Conservation (phyloP, 2,113 vertebrate genomes). For the Dromiciops gliroides region DNA sequence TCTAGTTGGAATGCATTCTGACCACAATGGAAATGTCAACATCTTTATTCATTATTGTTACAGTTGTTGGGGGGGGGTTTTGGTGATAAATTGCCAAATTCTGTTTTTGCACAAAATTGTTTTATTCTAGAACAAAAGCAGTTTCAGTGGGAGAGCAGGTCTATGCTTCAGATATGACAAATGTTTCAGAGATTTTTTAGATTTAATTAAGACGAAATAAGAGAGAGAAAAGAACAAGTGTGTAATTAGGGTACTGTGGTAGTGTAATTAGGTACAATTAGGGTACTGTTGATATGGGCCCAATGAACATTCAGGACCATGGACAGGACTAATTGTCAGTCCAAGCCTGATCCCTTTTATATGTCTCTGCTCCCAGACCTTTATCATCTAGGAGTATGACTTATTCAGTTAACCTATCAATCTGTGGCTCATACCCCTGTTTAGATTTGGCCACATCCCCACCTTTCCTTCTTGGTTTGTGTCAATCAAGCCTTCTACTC, state of each 20-base stretch:
- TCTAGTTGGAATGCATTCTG: background rate
- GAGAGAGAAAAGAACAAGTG: background rate
- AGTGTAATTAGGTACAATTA: no score
- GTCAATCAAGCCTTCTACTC: background rate
- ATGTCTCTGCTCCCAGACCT: background rate
- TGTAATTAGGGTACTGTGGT: background rate
- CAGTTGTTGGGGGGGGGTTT: no score
- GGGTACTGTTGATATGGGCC: background rate
- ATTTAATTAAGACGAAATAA: background rate
- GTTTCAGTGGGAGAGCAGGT: background rate
- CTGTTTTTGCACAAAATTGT: slow-evolving; percentile 7
- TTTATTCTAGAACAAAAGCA: slow-evolving; percentile 23
- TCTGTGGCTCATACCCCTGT: background rate
- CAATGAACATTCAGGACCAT: background rate
- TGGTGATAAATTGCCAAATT: slow-evolving; percentile 22
- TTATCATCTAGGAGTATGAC: background rate
- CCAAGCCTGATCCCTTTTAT: background rate
- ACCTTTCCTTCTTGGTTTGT: background rate
- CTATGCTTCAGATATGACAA: background rate
- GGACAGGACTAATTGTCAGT: background rate
- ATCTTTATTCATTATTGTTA: slow-evolving; percentile 5
- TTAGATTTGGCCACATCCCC: background rate
- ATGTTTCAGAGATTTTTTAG: background rate
- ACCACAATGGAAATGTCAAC: slow-evolving; percentile 22
- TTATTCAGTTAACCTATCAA: background rate